A percentile compares a stretch with the other conserved stretches of the same genome.
phyloP scores from a whole-genome alignment of 1,140 invertebrate genomes.

The Halesus radiatus region DNA sequence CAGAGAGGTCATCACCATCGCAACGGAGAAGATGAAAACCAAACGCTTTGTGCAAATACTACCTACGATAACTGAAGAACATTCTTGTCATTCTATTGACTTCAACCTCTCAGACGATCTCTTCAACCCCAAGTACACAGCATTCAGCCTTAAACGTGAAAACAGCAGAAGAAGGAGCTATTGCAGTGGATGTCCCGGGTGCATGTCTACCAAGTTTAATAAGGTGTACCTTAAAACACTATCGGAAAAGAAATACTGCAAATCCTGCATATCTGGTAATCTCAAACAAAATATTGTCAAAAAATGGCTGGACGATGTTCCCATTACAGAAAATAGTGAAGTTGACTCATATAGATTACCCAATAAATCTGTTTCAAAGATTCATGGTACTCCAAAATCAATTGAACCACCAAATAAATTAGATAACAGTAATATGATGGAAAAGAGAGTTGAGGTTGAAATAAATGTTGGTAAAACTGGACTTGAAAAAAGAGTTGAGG shows the following conservation, averaged over 20 bases:
- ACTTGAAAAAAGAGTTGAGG: neutral
- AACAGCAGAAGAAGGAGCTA: slow-evolving; percentile 68
- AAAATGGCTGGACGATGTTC: slow-evolving; percentile 85
- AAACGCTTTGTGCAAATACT: slow-evolving; percentile 87
- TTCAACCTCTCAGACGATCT: slow-evolving; percentile 22
- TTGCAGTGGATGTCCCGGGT: slow-evolving; percentile 78
- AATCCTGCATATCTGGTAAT: slow-evolving; percentile 70
- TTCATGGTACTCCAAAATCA: slow-evolving; percentile 65
- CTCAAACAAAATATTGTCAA: slow-evolving; percentile 69
- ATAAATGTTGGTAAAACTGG: neutral
- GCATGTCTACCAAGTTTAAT: slow-evolving; percentile 63
- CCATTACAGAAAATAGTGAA: slow-evolving; percentile 61
- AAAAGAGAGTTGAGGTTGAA: neutral
- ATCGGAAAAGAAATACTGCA: slow-evolving; percentile 67
- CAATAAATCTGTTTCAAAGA: slow-evolving; percentile 65
- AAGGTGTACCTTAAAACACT: slow-evolving; percentile 59
- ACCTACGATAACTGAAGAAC: slow-evolving; percentile 85
- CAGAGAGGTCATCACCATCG: slow-evolving; percentile 87
- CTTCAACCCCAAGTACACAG: slow-evolving; percentile 15
- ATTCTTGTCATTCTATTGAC: slow-evolving; percentile 64
- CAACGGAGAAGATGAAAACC: slow-evolving; percentile 87
- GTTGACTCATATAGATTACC: slow-evolving; percentile 49
- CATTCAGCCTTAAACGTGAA: slow-evolving; percentile 70
- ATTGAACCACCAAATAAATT: slow-evolving; percentile 59
- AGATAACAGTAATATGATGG: neutral